These are phyloP conservation scores for Oligia latruncula DNA, from an alignment of 2,888 invertebrate genomes.

Conservation along the genomic window DNA sequence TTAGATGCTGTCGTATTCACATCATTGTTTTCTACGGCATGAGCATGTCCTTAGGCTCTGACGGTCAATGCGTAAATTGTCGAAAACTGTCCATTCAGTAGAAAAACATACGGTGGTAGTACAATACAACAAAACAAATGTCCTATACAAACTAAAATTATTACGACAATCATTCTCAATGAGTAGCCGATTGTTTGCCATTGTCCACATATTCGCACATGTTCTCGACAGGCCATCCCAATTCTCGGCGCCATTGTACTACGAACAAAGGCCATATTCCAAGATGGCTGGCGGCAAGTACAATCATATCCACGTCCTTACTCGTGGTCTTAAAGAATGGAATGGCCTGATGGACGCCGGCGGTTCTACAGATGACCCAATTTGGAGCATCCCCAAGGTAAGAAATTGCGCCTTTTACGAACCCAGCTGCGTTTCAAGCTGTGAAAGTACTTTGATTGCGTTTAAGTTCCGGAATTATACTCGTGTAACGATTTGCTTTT, in stretches of 20 bases:
- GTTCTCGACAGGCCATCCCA: conserved; percentile 79
- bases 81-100: conserved; percentile 42
- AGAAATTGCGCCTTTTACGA: conserved; percentile 75
- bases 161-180: conserved; percentile 70
- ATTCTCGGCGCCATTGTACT: conserved; percentile 83
- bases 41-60: conserved; percentile 38
- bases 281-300: conserved; percentile 73
- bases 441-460: conserved; percentile 63
- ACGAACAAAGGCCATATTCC: conserved; percentile 79
- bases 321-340: conserved; percentile 60
- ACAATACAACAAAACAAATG: conserved; percentile 59
- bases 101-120: conserved; percentile 49
- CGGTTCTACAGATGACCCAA: conserved; percentile 66
- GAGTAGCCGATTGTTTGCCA: conserved; percentile 79
- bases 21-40: conserved; percentile 48
- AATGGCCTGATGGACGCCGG: conserved; percentile 47
- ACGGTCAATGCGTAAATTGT: conserved; percentile 48
- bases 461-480: conserved; percentile 51
- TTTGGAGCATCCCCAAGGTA: conserved; percentile 74
- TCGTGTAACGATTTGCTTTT: conserved; percentile 41
- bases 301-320: conserved; percentile 66
- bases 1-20: conserved; percentile 38
- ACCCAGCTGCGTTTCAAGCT: conserved; percentile 61
- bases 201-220: conserved; percentile 78
- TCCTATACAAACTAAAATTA: conserved; percentile 65